These are phyloP conservation scores for Drosophila mimica DNA, from an alignment of 2,888 invertebrate genomes.

Conservation along the genomic window DNA sequence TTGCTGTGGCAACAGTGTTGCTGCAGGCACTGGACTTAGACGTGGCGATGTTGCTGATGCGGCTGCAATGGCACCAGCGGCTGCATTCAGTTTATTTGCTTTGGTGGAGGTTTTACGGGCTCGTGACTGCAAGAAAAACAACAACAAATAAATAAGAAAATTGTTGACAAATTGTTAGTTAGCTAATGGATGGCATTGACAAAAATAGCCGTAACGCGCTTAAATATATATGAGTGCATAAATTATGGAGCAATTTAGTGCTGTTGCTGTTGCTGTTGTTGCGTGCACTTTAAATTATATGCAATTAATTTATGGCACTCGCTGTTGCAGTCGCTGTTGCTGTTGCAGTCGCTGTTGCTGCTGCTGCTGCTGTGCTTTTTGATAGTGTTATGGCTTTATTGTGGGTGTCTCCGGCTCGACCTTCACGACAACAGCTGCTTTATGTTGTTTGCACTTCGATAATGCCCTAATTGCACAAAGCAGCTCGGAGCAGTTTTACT, in stretches of 20 bases:
- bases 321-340: conserved; percentile 13
- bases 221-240: conserved; percentile 18
- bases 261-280: conserved; percentile 11
- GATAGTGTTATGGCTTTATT: conserved; percentile 23
- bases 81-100: conserved; percentile 83
- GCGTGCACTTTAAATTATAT: conserved; percentile 47
- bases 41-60: conserved; percentile 82
- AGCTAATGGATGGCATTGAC: conserved; percentile 51
- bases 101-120: conserved; percentile 83
- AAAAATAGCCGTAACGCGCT: conserved; percentile 36
- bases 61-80: conserved; percentile 67
- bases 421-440: conserved; percentile 28
- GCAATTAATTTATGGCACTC: conserved; percentile 51
- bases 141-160: conserved; percentile 1
- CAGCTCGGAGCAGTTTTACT: conserved; percentile 26
- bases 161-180: conserved; percentile 29
- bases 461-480: conserved; percentile 37
- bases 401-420: conserved; percentile 39
- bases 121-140: conserved; percentile 77
- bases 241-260: conserved; percentile 43
- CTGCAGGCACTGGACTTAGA: conserved; percentile 82
- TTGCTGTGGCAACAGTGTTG: conserved; percentile 82
- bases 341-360: conserved; percentile 23
- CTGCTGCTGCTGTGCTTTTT: conserved; percentile 3
- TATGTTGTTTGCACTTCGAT: conserved; percentile 24